A percentile compares a stretch with the other conserved stretches of the same genome.
Conservation (phyloP, 2,113 vertebrate species). For the Toxostoma redivivum region DNA sequence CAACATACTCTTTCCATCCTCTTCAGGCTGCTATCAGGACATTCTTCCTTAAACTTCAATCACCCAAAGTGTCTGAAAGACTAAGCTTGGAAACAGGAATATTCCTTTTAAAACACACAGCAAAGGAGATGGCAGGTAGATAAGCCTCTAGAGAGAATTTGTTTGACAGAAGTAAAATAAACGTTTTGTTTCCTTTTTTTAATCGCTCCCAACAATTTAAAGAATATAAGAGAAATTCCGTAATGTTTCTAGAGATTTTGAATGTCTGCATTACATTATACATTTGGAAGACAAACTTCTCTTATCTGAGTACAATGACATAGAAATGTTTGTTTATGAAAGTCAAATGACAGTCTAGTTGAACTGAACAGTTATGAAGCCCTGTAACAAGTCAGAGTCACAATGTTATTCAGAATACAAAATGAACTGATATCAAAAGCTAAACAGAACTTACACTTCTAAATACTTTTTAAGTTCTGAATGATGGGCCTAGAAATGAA, state of each 20-base stretch:
- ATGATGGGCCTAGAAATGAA: not conserved
- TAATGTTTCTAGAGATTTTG: not conserved
- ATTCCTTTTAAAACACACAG: not conserved
- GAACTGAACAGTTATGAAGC: not conserved
- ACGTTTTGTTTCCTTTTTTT: not conserved
- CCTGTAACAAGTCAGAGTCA: not conserved
- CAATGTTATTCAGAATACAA: not conserved
- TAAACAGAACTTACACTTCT: not conserved
- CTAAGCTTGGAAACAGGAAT: not conserved
- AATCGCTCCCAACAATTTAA: not conserved
- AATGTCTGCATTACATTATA: not conserved
- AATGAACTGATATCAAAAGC: not conserved
- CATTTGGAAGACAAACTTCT: not conserved
- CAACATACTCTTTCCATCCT: not conserved
- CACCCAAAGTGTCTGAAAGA: not conserved
- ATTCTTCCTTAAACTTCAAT: not conserved
- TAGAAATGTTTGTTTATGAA: not conserved
- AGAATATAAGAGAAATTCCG: not conserved
- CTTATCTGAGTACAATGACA: not conserved
- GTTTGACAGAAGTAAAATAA: not conserved
- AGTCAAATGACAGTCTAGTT: not conserved
- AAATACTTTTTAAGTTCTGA: not conserved
- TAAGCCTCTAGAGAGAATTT: not conserved
- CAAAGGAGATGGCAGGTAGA: not conserved
- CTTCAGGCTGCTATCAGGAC: not conserved